Percentiles rank a stretch among this genome's conserved stretches.
These are phyloP conservation scores for Calyptomena viridis DNA, from an alignment of 2,113 vertebrate genomes.

Conservation along the genomic window DNA sequence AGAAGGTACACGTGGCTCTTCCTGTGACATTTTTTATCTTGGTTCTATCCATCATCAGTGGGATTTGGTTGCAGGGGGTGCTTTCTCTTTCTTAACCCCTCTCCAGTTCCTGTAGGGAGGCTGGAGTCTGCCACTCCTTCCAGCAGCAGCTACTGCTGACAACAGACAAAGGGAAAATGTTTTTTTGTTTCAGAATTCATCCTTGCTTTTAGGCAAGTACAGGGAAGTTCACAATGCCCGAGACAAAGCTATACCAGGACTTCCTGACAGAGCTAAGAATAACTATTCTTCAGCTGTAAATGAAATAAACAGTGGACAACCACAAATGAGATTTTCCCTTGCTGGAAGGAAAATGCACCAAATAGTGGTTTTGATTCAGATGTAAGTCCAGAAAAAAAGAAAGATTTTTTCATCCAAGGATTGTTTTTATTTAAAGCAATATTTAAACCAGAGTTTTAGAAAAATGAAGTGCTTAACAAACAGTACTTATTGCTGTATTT, in stretches of 20 bases:
- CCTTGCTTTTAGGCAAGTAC: neutral
- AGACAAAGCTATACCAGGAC: neutral
- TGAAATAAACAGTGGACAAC: neutral
- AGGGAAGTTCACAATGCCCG: neutral
- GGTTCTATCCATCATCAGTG: neutral
- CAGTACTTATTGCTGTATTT: too few relatives aligned
- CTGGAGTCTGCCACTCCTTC: neutral
- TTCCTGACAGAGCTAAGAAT: neutral
- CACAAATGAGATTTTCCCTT: neutral
- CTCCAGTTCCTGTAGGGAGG: neutral
- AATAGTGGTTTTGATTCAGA: neutral
- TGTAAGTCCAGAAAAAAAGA: neutral
- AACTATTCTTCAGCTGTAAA: neutral
- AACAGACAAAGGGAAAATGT: neutral
- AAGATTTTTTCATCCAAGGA: neutral
- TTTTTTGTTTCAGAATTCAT: neutral
- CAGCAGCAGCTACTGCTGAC: neutral
- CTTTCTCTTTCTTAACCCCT: neutral
- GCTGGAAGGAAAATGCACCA: fast-evolving
- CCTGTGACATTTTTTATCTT: neutral
- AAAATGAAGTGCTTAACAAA: neutral
- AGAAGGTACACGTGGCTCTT: neutral
- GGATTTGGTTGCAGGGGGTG: neutral
- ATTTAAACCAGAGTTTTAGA: neutral
- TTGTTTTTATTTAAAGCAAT: neutral